Evolutionary conservation across 2,113 vertebrate genomes (phyloP).

Genomic region (Thermophis baileyi): DNA sequence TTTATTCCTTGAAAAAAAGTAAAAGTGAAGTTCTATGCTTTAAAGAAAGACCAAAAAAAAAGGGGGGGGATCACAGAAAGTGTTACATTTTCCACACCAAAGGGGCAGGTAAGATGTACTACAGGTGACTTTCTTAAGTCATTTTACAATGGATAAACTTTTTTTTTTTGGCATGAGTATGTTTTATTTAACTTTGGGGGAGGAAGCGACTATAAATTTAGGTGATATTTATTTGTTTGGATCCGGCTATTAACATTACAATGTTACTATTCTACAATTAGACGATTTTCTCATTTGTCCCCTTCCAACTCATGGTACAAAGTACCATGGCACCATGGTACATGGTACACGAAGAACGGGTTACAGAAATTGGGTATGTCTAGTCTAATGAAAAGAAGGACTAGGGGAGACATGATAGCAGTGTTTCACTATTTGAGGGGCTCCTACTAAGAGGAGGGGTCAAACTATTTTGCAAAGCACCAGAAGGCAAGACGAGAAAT

Average conservation of each 20-base stretch:
- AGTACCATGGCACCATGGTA: no score
- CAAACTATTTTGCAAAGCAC: no score
- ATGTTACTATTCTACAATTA: neutral
- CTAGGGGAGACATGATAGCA: no score
- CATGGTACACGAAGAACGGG: no score
- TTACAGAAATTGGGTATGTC: no score
- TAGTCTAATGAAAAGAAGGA: no score
- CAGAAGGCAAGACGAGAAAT: no score
- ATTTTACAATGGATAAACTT: neutral
- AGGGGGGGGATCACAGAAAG: no score
- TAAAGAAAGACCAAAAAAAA: no score
- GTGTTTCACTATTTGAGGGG: no score
- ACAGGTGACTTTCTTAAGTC: neutral
- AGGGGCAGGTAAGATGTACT: neutral
- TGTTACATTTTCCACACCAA: neutral
- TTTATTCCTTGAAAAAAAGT: neutral
- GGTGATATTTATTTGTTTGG: constrained; percentile 26
- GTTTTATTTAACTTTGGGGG: constrained; percentile 33
- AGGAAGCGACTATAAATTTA: constrained; percentile 1
- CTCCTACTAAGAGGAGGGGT: no score
- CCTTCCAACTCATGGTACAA: neutral
- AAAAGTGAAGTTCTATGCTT: no score
- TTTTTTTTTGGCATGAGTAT: constrained; percentile 4
- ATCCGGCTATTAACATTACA: constrained; percentile 3
- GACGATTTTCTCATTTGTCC: neutral